Evolutionary conservation across 1,140 invertebrate genomes (phyloP), one percentile per base, ranked within the genome.

Genomic region (Drosophila rufa): DNA sequence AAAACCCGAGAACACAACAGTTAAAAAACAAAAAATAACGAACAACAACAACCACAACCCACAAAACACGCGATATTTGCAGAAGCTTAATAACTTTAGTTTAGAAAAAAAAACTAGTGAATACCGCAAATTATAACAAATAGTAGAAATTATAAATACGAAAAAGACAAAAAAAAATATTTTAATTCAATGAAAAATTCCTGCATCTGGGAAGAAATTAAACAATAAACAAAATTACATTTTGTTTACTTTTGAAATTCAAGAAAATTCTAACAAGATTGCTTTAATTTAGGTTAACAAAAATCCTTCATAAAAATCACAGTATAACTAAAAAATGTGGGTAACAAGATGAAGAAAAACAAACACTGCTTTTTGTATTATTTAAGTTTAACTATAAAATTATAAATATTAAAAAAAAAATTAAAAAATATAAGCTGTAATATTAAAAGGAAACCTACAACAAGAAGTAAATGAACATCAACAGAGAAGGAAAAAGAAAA

Each of bases 301-400:
- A 70, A 89, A 79, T 70, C 48, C 62, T 79, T 76, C 60, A 79
- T 80, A 70, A 80, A 55, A 83, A 80, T 76, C 85, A 87, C 82
- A 75, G 75, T 62, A 79, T 74, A 80, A 76, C 65, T 58, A 73
- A 71, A 73, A 82, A 69, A 64, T 82, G 70, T 89, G 79, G 79
- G 75, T 74, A 91, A 82, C 79, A 86, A 91, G 60, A 82, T 58
- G 57, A 86, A 60, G 65, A 90, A 79, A 82, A 81, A 79, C 78
- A 90, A 91, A 90, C 71, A 91, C 86, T 91, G 86, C 82, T 91
- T 90, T 73, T 91, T 91, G 71, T 90, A 90, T 91, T 89, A 81
- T 89, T 91, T 85, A 91, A 91, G 76, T 80, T 85, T 78, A 91
- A 89, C 57, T 75, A 89, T 78, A 89, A 79, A 85, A 82, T 51